A percentile compares a stretch with the other conserved stretches of the same genome.
phyloP scores from a whole-genome alignment of 2,888 invertebrate species.

The Acronicta alni region DNA sequence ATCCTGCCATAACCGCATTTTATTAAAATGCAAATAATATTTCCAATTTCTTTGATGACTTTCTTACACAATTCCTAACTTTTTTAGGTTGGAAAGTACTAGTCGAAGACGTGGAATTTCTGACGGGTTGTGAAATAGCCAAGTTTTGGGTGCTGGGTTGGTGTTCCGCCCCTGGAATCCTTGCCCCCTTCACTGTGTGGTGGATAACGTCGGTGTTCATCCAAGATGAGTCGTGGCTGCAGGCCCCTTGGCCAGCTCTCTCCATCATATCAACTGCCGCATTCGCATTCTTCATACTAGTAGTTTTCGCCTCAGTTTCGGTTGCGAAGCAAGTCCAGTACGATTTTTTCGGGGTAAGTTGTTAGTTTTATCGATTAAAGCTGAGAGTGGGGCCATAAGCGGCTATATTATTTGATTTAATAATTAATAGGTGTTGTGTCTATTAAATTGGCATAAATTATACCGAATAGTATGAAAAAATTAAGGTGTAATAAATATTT shows the following conservation, averaged over 20 bases:
- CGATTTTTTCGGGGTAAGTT: slow-evolving; percentile 68
- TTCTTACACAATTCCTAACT: too few relatives aligned
- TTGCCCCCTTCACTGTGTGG: slow-evolving; percentile 68
- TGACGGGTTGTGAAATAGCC: slow-evolving; percentile 65
- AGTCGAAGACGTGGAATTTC: slow-evolving; percentile 77
- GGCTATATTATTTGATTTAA: too few relatives aligned
- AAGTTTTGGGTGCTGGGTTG: slow-evolving; percentile 76
- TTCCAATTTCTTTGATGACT: too few relatives aligned
- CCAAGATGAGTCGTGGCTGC: slow-evolving; percentile 57
- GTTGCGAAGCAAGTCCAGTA: slow-evolving; percentile 78
- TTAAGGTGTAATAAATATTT: too few relatives aligned
- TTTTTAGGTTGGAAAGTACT: slow-evolving; percentile 75
- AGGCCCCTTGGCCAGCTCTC: slow-evolving; percentile 64
- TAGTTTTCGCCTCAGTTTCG: slow-evolving; percentile 62
- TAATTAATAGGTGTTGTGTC: too few relatives aligned
- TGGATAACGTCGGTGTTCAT: slow-evolving; percentile 64
- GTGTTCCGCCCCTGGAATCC: slow-evolving; percentile 68
- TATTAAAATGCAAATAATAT: too few relatives aligned
- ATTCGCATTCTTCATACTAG: slow-evolving; percentile 55
- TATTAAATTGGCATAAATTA: too few relatives aligned
- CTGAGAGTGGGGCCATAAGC: too few relatives aligned
- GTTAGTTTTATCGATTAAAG: neutral
- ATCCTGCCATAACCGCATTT: too few relatives aligned
- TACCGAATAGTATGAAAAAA: too few relatives aligned
- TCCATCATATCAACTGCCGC: slow-evolving; percentile 53